A percentile compares a stretch with the other conserved stretches of the same genome.
phyloP scores from a whole-genome alignment of 2,113 vertebrate species.

The human (Homo sapiens) region DNA sequence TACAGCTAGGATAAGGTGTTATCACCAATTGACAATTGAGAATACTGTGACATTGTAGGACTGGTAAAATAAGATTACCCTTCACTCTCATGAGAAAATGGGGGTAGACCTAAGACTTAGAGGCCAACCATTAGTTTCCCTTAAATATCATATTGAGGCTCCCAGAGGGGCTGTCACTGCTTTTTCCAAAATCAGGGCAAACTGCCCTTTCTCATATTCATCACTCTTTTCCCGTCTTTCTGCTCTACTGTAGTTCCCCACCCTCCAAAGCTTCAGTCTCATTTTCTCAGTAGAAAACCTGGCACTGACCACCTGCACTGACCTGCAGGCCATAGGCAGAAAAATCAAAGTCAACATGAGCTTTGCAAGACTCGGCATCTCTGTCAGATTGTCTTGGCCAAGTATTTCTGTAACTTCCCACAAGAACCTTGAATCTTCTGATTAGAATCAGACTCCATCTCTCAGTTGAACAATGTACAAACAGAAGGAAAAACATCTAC shows the following conservation, averaged over 20 bases:
- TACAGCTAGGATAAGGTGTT: background rate
- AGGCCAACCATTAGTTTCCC: background rate
- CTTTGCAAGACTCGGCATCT: background rate
- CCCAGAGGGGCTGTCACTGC: background rate
- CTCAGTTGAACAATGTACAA: background rate
- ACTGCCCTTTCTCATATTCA: background rate
- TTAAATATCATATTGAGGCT: background rate
- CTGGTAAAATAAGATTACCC: background rate
- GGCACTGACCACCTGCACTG: background rate
- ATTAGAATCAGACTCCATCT: slow-evolving; percentile 19
- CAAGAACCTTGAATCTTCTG: background rate
- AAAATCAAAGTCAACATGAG: background rate
- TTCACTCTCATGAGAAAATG: background rate
- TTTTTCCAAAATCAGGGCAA: background rate
- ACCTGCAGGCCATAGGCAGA: background rate
- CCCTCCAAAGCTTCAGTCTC: background rate
- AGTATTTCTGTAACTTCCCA: background rate
- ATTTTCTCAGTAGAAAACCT: slow-evolving; percentile 41
- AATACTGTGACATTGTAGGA: background rate
- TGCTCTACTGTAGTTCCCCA: background rate
- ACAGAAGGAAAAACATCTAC: background rate
- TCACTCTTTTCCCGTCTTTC: background rate
- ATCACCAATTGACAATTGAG: background rate
- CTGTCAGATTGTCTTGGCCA: background rate
- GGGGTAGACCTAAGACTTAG: background rate